Percentiles rank a stretch among this genome's conserved stretches.
Evolutionary conservation across 1,140 invertebrate genomes (phyloP).

Genomic region (Bombus breviceps): DNA sequence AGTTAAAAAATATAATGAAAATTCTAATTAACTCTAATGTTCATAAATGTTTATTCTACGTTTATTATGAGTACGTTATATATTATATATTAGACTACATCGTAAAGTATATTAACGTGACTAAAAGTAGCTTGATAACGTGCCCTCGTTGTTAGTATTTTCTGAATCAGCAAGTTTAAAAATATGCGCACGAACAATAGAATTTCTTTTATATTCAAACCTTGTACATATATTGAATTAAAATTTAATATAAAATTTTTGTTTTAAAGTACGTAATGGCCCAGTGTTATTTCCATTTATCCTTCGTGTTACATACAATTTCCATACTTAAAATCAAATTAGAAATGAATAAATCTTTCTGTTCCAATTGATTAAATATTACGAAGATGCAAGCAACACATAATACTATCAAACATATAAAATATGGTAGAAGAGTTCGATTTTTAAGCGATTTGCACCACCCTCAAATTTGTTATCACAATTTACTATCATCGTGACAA

Average conservation of each 20-base stretch:
- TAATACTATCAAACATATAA: too few species aligned
- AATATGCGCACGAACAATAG: not conserved
- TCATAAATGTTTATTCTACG: not conserved
- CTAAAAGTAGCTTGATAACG: not conserved
- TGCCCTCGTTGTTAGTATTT: not conserved
- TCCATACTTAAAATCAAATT: too few species aligned
- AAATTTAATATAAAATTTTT: not conserved
- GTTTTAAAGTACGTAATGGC: not conserved
- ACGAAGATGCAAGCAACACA: too few species aligned
- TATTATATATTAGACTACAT: not conserved
- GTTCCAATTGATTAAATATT: too few species aligned
- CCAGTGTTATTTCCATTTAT: too few species aligned
- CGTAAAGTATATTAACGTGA: not conserved
- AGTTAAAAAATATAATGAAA: not conserved
- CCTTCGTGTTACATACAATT: too few species aligned
- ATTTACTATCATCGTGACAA: too few species aligned
- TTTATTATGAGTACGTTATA: not conserved
- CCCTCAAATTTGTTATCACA: too few species aligned
- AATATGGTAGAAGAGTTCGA: too few species aligned
- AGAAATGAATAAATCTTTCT: too few species aligned
- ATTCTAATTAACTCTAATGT: not conserved
- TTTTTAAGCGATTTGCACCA: too few species aligned
- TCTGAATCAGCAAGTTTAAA: not conserved
- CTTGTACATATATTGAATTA: not conserved
- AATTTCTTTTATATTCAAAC: not conserved